Percentiles rank a stretch among this genome's conserved stretches.
Conservation (phyloP, 35 echinoderm and acorn worm genomes). For the Chiridota heheva region DNA sequence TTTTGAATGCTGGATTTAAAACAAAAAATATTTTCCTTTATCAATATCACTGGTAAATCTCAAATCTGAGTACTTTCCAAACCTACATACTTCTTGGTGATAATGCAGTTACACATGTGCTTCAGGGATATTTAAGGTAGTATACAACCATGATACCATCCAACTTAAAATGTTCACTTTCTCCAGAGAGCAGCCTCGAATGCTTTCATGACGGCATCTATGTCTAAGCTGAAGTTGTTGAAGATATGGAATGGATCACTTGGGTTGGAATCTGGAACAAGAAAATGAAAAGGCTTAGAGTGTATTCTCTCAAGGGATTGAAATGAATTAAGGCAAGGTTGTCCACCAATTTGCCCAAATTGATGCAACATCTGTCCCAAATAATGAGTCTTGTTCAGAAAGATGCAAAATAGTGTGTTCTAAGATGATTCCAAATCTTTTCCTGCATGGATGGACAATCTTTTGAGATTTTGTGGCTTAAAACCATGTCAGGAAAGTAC, state of each 20-base stretch:
- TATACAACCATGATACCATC: no score
- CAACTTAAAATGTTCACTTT: constrained; percentile 9
- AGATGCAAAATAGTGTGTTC: not conserved
- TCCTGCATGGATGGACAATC: constrained; percentile 1
- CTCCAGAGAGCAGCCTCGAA: constrained; percentile 44
- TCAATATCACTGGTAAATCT: no score
- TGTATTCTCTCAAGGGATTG: not conserved
- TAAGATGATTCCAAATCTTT: not conserved
- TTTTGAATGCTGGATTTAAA: no score
- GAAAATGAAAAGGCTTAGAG: not conserved
- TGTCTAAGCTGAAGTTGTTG: constrained; percentile 50
- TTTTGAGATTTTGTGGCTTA: not conserved
- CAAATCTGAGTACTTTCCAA: no score
- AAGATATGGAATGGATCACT: constrained; percentile 20
- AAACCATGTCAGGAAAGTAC: not conserved
- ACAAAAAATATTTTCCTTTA: no score
- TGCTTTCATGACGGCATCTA: constrained; percentile 44
- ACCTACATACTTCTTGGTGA: no score
- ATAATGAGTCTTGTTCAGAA: not conserved
- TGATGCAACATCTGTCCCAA: not conserved
- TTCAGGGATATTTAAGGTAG: no score
- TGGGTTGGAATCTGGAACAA: not conserved
- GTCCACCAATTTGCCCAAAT: not conserved
- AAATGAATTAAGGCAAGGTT: not conserved
- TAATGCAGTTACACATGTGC: no score